Evolutionary conservation across 2,888 invertebrate species (phyloP).

Genomic region (Stenodera caucasica): DNA sequence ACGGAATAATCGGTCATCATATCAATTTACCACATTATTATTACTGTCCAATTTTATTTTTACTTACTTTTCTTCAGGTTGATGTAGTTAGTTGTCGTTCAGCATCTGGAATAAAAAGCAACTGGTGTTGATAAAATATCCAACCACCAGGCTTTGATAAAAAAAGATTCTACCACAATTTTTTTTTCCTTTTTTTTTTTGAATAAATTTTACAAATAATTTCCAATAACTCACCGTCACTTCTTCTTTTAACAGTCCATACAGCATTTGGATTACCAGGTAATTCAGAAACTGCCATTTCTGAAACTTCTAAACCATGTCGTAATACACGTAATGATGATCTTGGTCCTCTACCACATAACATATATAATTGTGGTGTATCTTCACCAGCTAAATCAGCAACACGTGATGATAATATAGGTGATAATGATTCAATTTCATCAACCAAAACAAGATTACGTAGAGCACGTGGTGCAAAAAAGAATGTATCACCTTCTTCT

Average conservation of each 20-base stretch:
- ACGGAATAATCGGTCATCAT: constrained; percentile 53
- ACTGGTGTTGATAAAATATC: constrained; percentile 81
- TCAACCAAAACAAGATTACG: constrained; percentile 96
- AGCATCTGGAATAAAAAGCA: constrained; percentile 61
- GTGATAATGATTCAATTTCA: constrained; percentile 94
- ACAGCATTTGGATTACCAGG: constrained; percentile 99
- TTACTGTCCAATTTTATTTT: constrained; percentile 13
- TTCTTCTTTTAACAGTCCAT: constrained; percentile 96
- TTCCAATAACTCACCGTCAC: constrained; percentile 80
- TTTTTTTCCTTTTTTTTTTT: constrained; percentile 5
- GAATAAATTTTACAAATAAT: background rate
- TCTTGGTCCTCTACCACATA: constrained; percentile 94
- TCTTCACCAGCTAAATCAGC: constrained; percentile 97
- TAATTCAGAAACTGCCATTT: constrained; percentile 99
- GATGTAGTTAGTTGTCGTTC: constrained; percentile 13
- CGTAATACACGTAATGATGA: constrained; percentile 91
- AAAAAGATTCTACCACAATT: constrained; percentile 18
- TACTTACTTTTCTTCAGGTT: constrained; percentile 30
- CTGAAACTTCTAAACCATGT: constrained; percentile 97
- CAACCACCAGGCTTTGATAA: constrained; percentile 62
- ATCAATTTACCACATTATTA: constrained; percentile 12
- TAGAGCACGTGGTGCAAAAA: constrained; percentile 92
- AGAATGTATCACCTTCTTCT: constrained; percentile 98
- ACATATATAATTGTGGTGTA: constrained; percentile 95
- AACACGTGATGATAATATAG: constrained; percentile 79